These are phyloP conservation scores for Catharus ustulatus DNA, from an alignment of 2,797 vertebrate species.

Conservation along the genomic window DNA sequence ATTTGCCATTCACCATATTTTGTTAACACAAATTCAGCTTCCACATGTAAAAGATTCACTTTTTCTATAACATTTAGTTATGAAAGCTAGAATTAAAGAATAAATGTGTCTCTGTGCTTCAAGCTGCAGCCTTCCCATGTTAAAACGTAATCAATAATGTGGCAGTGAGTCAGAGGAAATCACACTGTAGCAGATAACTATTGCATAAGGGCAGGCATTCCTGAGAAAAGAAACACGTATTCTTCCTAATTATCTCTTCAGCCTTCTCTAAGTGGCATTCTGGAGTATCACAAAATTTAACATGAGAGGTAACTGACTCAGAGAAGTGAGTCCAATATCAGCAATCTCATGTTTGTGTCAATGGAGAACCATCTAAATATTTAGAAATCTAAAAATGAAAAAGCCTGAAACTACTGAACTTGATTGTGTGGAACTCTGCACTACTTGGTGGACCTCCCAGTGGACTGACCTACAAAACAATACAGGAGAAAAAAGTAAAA, in stretches of 20 bases:
- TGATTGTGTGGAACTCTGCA: not conserved
- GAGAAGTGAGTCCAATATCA: not conserved
- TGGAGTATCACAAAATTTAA: rapidly evolving
- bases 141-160: not conserved
- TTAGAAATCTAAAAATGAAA: not conserved
- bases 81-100: not conserved
- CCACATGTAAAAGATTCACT: not conserved
- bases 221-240: not conserved
- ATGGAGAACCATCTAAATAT: not conserved
- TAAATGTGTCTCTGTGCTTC: not conserved
- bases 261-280: not conserved
- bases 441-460: not conserved
- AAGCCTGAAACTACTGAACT: not conserved
- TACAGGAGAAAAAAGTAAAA: rapidly evolving
- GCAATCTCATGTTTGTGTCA: not conserved
- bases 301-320: not conserved
- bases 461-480: not conserved
- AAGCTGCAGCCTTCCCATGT: not conserved
- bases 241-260: not conserved
- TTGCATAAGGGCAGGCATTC: not conserved
- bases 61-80: not conserved
- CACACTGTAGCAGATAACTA: not conserved
- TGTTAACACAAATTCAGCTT: not conserved
- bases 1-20: not conserved
- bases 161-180: not conserved